These are phyloP conservation scores for Geophilus truncorum DNA, from an alignment of 2,888 invertebrate genomes.

Conservation along the genomic window DNA sequence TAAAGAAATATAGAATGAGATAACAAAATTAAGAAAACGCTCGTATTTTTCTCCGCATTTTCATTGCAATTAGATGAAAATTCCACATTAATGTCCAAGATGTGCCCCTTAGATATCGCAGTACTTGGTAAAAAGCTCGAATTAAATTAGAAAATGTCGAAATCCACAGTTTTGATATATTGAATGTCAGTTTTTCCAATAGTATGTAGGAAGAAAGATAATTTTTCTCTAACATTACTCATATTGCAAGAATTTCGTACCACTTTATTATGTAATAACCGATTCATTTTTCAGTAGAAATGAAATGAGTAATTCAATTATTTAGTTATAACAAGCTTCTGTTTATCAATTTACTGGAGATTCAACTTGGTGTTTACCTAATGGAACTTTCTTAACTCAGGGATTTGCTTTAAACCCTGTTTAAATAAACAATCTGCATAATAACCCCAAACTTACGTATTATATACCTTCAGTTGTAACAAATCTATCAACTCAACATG, in stretches of 20 bases:
- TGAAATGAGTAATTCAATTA: background rate
- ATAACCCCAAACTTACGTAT: background rate
- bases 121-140: background rate
- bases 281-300: too few relatives aligned
- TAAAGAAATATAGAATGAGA: background rate
- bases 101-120: background rate
- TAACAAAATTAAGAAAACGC: background rate
- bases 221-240: background rate
- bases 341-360: background rate
- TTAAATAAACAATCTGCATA: background rate
- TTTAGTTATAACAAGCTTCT: background rate
- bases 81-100: background rate
- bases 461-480: background rate
- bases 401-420: background rate
- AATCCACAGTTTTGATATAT: background rate
- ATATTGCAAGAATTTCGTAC: too few relatives aligned
- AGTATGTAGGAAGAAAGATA: background rate
- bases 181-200: background rate
- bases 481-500: background rate
- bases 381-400: background rate
- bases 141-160: background rate
- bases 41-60: too few relatives aligned
- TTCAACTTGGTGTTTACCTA: background rate
- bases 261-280: too few relatives aligned
- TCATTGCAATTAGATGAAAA: background rate